Percentiles rank a stretch among this genome's conserved stretches.
phyloP scores from a whole-genome alignment of 2,797 vertebrate species.

The Enteromius fasciolatus region DNA sequence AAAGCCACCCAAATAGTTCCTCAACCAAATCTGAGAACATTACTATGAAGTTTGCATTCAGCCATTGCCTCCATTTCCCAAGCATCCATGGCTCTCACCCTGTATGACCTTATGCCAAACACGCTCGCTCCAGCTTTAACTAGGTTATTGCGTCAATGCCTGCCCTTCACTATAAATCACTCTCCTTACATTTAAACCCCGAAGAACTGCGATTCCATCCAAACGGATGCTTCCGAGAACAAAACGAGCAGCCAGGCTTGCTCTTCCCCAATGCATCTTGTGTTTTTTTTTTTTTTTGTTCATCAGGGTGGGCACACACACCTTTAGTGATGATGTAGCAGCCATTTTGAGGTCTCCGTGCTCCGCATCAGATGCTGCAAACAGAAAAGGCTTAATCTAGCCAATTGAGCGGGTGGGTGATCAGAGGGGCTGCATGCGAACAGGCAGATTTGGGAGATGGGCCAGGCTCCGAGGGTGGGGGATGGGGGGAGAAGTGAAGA shows the following conservation, averaged over 20 bases:
- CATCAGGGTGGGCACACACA: conserved; percentile 45
- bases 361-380: conserved; percentile 58
- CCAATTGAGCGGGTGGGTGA: conserved; percentile 60
- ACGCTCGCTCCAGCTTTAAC: conserved; percentile 43
- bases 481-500: conserved; percentile 6
- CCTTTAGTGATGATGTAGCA: conserved; percentile 54
- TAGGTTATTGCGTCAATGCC: conserved; percentile 56
- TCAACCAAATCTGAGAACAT: neutral
- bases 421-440: conserved; percentile 55
- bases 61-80: conserved; percentile 9
- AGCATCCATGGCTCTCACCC: conserved; percentile 50
- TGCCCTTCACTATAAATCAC: conserved; percentile 57
- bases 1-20: neutral
- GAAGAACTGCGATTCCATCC: conserved; percentile 21
- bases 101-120: conserved; percentile 51
- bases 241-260: neutral
- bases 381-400: conserved; percentile 59
- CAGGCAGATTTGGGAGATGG: conserved; percentile 58
- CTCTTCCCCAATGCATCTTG: conserved; percentile 7
- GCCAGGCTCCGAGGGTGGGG: conserved; percentile 47
- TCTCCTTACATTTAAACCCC: conserved; percentile 52
- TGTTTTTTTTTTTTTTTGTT: conserved; percentile 10
- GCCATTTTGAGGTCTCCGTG: conserved; percentile 64
- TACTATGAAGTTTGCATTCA: neutral
- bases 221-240: neutral